These are phyloP conservation scores for Autographa gamma DNA, from an alignment of 2,888 invertebrate genomes.

Conservation along the genomic window DNA sequence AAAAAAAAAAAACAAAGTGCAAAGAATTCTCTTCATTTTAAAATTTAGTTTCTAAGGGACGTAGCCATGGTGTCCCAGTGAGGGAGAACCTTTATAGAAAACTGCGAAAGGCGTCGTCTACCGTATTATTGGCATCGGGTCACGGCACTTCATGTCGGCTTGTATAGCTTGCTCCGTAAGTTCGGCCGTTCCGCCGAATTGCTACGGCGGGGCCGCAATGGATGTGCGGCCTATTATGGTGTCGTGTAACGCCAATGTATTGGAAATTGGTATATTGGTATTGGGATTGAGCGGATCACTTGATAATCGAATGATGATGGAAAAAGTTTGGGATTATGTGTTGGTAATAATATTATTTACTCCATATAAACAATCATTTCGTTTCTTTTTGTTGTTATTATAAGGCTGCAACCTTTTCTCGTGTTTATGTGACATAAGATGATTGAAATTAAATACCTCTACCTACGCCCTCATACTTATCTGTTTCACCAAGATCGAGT, in stretches of 20 bases:
- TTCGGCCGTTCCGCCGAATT: conserved; percentile 47
- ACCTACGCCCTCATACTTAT: neutral
- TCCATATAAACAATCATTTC: neutral
- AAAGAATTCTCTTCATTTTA: too few relatives aligned
- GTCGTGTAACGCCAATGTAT: conserved; percentile 43
- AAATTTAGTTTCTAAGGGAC: too few relatives aligned
- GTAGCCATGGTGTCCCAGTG: neutral
- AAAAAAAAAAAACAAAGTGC: too few relatives aligned
- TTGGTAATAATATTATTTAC: conserved; percentile 2
- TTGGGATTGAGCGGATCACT: conserved; percentile 40
- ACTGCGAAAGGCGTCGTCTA: conserved; percentile 40
- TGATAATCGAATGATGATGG: conserved; percentile 46
- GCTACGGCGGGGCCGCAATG: conserved; percentile 41
- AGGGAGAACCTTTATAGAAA: conserved; percentile 24
- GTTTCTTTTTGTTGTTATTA: neutral
- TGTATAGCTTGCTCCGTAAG: conserved; percentile 50
- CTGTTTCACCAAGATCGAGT: neutral
- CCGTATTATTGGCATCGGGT: conserved; percentile 40
- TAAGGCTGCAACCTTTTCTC: too few relatives aligned
- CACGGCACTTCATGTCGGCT: conserved; percentile 42
- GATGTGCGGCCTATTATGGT: conserved; percentile 24
- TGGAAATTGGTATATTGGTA: conserved; percentile 53
- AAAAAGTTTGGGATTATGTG: conserved; percentile 44
- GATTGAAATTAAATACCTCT: too few relatives aligned
- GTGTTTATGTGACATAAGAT: too few relatives aligned